These are phyloP conservation scores for Calcarius lapponicus DNA, from an alignment of 2,797 vertebrate genomes.

Conservation along the genomic window DNA sequence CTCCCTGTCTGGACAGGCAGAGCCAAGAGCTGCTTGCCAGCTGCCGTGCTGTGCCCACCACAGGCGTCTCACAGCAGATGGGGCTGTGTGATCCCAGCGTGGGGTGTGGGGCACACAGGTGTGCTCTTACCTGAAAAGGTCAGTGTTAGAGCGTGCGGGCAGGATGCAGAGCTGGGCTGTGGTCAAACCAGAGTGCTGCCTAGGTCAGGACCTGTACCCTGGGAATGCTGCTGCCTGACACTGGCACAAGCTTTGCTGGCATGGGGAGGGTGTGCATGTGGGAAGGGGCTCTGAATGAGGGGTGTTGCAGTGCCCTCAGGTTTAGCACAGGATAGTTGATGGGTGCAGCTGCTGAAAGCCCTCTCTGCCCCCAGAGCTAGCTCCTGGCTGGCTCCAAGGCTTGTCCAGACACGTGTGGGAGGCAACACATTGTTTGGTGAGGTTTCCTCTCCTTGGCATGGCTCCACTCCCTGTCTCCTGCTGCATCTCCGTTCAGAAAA, in stretches of 20 bases:
- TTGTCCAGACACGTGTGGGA: neutral
- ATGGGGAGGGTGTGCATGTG: fast-evolving
- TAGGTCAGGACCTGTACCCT: neutral
- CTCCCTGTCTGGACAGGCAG: neutral
- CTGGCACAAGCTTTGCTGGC: neutral
- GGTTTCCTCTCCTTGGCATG: neutral
- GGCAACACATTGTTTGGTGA: neutral
- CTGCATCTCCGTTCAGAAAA: constrained; percentile 38
- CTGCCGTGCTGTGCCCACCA: neutral
- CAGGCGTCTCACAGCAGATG: fast-evolving
- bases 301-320: neutral
- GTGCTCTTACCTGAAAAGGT: neutral
- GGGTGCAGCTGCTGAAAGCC: neutral
- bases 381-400: neutral
- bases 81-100: fast-evolving
- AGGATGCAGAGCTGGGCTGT: neutral
- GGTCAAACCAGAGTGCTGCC: neutral
- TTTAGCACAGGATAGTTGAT: neutral
- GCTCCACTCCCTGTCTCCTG: neutral
- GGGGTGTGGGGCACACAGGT: neutral
- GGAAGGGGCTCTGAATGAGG: neutral
- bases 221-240: neutral
- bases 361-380: neutral
- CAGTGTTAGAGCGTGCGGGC: fast-evolving
- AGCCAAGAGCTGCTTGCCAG: neutral